Base-by-base conservation (phyloP, 1,140 invertebrate genomes). In the Apis mellifera region DNA sequence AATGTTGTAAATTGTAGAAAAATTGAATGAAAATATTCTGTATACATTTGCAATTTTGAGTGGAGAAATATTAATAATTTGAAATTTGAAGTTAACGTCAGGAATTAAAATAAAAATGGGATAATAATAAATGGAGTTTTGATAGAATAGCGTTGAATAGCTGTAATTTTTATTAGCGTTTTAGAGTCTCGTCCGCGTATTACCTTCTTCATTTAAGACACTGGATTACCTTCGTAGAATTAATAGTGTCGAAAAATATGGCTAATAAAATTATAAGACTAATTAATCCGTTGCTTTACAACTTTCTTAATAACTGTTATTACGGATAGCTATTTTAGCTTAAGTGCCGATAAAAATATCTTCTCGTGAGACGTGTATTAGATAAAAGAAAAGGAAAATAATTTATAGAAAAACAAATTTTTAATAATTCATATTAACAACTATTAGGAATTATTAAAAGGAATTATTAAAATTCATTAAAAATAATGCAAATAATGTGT, bases 211-310 rank as follows among this genome's bases (percentile, higher is more conserved):
- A 11, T 66, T 66, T 66, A 42, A 66, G 64, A 21, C 26, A 52
- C 69, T 26, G 13, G 42, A 13, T 23, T 70, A 32, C 17, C n/a
- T 23, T n/a, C 9, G 21, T 11, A 17, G 13, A 26, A 54, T 70
- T 54, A 70, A 23, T 21, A 9, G 21, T 13, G 48, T 42, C 64
- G 17, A 42, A 66, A 66, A 66, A 66, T 66, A 66, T 66, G 32
- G 19, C 26, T 32, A 42, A 42, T 66, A 66, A 66, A 66, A 32
- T 42, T 32, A 21, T 42, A 42, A 42, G 64, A 42, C 32, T 70
- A 54, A 70, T 52, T 70, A 70, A 54, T 70, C 23, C 12, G 69
- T 70, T 26, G 48, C n/a, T 26, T 70, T 54, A 54, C 48, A 70
- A 70, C 69, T 54, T 70, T 70, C 26, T 54, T 52, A 26, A 26